phyloP scores from a whole-genome alignment of 2,113 vertebrate species.

The Lycaon pictus region DNA sequence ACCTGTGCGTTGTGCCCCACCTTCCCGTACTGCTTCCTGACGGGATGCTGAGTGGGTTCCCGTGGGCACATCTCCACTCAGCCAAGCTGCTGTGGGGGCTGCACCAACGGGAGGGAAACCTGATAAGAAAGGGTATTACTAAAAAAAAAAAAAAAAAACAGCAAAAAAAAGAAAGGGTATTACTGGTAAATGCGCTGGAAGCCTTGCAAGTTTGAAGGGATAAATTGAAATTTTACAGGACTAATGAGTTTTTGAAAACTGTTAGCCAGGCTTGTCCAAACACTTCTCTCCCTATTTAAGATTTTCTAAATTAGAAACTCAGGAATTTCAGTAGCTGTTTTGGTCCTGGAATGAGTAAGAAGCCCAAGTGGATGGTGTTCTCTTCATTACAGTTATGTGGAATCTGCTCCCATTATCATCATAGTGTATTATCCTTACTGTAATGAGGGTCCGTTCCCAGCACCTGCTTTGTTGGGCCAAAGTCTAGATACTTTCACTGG shows the following conservation, averaged over 20 bases:
- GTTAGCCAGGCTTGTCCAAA: slow-evolving; percentile 77
- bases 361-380: slow-evolving; percentile 74
- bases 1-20: background rate
- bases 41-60: background rate
- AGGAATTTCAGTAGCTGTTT: slow-evolving; percentile 78
- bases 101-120: background rate
- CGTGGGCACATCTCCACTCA: background rate
- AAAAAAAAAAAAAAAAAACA: too few relatives aligned
- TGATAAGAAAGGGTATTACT: slow-evolving; percentile 66
- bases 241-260: slow-evolving; percentile 80
- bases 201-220: slow-evolving; percentile 68
- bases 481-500: slow-evolving; percentile 36
- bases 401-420: slow-evolving; percentile 72
- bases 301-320: slow-evolving; percentile 83
- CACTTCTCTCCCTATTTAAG: slow-evolving; percentile 76
- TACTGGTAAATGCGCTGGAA: slow-evolving; percentile 44
- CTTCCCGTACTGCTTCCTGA: background rate
- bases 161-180: slow-evolving; percentile 71
- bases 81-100: too few relatives aligned
- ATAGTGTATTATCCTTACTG: slow-evolving; percentile 45
- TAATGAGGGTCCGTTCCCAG: slow-evolving; percentile 61
- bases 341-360: slow-evolving; percentile 83
- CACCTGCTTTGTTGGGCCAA: slow-evolving; percentile 75
- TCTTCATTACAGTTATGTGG: slow-evolving; percentile 79
- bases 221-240: slow-evolving; percentile 81